phyloP scores from a whole-genome alignment of 37 sponge, comb jelly and placozoan species.

The Chondrilla cf. caribensis region DNA sequence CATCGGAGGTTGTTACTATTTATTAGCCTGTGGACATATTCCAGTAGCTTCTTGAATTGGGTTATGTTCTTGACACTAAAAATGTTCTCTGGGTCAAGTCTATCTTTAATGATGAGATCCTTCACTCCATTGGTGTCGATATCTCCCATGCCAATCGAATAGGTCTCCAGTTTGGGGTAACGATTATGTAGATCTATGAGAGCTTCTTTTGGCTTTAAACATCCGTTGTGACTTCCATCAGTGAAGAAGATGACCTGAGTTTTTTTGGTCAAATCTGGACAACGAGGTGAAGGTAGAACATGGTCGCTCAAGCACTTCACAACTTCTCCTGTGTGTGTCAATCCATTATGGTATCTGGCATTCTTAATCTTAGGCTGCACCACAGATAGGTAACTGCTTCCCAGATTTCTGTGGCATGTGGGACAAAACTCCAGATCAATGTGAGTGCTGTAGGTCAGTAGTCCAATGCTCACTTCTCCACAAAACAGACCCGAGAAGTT shows the following conservation, averaged over 20 bases:
- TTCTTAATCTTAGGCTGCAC: background rate
- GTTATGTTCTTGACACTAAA: background rate
- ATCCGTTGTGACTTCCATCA: background rate
- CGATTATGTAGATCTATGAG: background rate
- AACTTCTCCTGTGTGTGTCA: background rate
- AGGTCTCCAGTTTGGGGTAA: constrained; percentile 9
- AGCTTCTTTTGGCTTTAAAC: background rate
- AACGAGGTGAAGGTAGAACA: constrained; percentile 5
- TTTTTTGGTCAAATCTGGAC: background rate
- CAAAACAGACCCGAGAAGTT: background rate
- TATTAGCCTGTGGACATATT: background rate
- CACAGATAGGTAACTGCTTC: background rate
- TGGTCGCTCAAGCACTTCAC: constrained; percentile 5
- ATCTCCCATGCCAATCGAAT: background rate
- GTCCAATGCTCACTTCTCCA: background rate
- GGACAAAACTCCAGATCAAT: constrained; percentile 17
- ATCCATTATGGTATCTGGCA: background rate
- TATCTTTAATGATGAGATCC: background rate
- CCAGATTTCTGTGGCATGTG: background rate
- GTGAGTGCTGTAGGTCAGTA: background rate
- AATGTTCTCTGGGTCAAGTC: background rate
- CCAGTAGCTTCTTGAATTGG: background rate
- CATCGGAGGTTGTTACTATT: background rate
- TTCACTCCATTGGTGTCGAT: background rate
- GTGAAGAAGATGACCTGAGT: constrained; percentile 22